phyloP scores from a whole-genome alignment of 2,797 vertebrate genomes.

The Pterois miles region DNA sequence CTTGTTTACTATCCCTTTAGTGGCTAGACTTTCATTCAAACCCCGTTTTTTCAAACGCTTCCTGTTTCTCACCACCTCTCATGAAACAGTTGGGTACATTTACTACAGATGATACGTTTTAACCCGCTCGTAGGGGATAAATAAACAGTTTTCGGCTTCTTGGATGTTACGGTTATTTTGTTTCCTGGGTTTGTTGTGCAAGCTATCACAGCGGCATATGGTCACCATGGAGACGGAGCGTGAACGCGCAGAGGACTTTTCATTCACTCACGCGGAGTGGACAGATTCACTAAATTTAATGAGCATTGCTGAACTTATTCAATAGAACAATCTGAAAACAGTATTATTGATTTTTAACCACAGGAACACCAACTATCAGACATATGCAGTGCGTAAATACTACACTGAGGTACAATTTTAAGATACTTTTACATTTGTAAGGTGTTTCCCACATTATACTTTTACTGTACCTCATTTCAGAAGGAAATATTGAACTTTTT shows the following conservation, averaged over 20 bases:
- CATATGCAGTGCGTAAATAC: neutral
- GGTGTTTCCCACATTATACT: neutral
- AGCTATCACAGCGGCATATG: slow-evolving; percentile 41
- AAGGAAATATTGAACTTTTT: neutral
- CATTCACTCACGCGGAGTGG: neutral
- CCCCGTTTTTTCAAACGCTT: neutral
- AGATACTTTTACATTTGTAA: neutral
- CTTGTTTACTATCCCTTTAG: neutral
- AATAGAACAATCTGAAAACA: no score
- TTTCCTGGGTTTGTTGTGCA: slow-evolving; percentile 63
- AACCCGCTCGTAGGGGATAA: fast-evolving
- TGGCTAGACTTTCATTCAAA: neutral
- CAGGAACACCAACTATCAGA: neutral
- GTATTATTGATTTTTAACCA: neutral
- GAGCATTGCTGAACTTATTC: no score
- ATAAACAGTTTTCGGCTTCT: neutral
- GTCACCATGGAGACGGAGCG: slow-evolving; percentile 78
- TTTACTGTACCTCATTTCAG: neutral
- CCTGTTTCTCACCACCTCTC: neutral
- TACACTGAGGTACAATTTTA: neutral
- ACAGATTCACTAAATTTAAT: no score
- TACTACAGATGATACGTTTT: neutral
- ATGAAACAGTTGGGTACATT: neutral
- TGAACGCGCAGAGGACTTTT: slow-evolving; percentile 68
- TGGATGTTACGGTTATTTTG: neutral